Conservation (phyloP, 1,140 invertebrate species). For the Araneus ventricosus region DNA sequence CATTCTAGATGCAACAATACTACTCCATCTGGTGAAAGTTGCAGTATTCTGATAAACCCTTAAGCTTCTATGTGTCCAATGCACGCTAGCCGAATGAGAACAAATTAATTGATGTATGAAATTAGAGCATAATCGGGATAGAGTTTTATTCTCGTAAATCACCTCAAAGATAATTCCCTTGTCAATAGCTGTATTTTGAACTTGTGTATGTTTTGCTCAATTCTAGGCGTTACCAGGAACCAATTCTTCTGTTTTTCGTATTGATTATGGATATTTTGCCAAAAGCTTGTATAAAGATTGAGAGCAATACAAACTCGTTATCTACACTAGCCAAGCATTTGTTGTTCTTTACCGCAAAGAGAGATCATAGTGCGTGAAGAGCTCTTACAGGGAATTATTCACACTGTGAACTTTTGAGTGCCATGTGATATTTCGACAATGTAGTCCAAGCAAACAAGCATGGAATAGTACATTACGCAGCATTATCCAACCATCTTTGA, state of each 20-base stretch:
- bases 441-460: too few relatives aligned
- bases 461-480: too few relatives aligned
- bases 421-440: too few relatives aligned
- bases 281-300: conserved; percentile 78
- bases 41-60: conserved; percentile 2
- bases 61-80: conserved; percentile 67
- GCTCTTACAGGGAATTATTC: too few relatives aligned
- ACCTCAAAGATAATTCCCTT: background rate
- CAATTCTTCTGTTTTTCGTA: conserved; percentile 83
- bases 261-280: conserved; percentile 89
- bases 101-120: conserved; percentile 58
- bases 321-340: conserved; percentile 87
- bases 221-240: background rate
- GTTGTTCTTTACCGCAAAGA: conserved; percentile 84
- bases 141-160: conserved; percentile 32
- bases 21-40: conserved; percentile 49
- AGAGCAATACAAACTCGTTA: conserved; percentile 83
- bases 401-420: conserved; percentile 1
- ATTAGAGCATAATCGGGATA: conserved; percentile 8
- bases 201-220: too few relatives aligned
- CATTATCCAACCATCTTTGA: too few relatives aligned
- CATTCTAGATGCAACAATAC: conserved; percentile 48
- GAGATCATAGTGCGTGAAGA: background rate
- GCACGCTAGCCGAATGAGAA: conserved; percentile 49
- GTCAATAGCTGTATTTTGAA: conserved; percentile 18